Conservation (phyloP, 2,113 vertebrate genomes). For the Litocranius walleri region DNA sequence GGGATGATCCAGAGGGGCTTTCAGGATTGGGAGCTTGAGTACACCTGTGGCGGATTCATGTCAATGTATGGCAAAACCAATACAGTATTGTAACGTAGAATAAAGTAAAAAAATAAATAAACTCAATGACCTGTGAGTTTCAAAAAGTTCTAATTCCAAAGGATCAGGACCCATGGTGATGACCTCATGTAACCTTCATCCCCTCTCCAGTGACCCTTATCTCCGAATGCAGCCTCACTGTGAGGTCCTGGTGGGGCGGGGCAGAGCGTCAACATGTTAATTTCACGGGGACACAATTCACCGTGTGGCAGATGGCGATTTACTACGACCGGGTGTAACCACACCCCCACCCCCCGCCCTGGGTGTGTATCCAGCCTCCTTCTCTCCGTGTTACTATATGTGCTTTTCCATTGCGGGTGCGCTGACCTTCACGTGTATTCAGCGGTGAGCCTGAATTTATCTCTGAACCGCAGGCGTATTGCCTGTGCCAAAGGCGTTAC, state of each 20-base stretch:
- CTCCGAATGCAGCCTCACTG: not conserved
- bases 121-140: not conserved
- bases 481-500: fast-evolving
- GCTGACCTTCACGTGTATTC: fast-evolving
- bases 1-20: no score
- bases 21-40: no score
- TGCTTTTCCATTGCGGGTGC: not conserved
- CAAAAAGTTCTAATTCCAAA: not conserved
- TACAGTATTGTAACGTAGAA: no score
- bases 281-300: no score
- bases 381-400: not conserved
- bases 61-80: no score
- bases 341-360: fast-evolving
- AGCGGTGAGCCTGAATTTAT: no score
- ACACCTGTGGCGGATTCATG: no score
- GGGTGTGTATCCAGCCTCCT: fast-evolving
- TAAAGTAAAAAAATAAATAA: no score
- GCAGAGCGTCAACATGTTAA: fast-evolving
- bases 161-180: not conserved
- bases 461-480: fast-evolving
- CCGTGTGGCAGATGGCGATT: fast-evolving
- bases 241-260: not conserved
- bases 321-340: fast-evolving
- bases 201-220: not conserved
- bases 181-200: not conserved